Conservation (phyloP, 2,888 invertebrate species). For the Pristionchus japonicus region DNA sequence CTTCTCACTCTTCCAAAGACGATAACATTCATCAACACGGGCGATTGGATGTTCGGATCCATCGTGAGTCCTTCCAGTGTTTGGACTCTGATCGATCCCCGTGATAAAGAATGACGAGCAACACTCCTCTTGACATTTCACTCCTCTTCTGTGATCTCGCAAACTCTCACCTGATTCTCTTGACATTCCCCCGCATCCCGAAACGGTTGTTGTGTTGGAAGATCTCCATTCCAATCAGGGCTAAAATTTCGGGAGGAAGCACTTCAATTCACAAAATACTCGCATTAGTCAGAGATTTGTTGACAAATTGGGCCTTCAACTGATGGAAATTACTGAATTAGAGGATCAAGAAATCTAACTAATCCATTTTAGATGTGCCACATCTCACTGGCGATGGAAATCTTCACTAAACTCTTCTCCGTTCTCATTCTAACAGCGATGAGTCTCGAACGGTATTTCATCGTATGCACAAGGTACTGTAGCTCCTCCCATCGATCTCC, state of each 20-base stretch:
- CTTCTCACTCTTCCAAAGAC: constrained; percentile 67
- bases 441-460: constrained; percentile 68
- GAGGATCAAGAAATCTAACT: background rate
- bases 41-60: constrained; percentile 65
- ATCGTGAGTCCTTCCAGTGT: constrained; percentile 52
- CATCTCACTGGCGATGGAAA: constrained; percentile 61
- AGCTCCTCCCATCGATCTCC: background rate
- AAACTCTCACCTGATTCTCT: background rate
- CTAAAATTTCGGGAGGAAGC: background rate
- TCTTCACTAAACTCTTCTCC: constrained; percentile 67
- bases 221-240: background rate
- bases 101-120: background rate
- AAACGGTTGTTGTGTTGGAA: constrained; percentile 4
- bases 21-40: constrained; percentile 62
- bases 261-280: background rate
- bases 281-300: background rate
- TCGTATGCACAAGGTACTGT: constrained; percentile 66
- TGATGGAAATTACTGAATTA: background rate
- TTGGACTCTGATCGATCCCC: background rate
- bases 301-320: background rate
- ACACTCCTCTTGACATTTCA: background rate
- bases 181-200: background rate
- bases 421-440: constrained; percentile 67
- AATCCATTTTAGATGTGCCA: constrained; percentile 61
- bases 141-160: background rate